phyloP scores from a whole-genome alignment of 1,140 invertebrate species.

The Panagrolaimus sp. region DNA sequence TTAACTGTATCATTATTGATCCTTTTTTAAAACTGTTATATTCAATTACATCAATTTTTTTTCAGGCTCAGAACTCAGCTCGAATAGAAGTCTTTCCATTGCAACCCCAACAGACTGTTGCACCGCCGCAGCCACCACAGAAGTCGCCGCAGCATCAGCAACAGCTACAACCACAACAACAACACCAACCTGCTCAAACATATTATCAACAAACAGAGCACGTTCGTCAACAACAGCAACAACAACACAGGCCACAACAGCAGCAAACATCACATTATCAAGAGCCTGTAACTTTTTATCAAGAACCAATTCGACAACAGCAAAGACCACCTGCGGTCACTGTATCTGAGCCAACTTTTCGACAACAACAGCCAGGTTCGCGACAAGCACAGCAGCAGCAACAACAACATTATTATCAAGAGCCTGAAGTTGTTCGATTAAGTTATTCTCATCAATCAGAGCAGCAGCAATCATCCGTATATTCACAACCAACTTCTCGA shows the following conservation, averaged over 20 bases:
- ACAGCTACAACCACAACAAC: background rate
- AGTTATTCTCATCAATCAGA: constrained; percentile 27
- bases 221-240: background rate
- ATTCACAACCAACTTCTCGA: constrained; percentile 18
- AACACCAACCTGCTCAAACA: background rate
- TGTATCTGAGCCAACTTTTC: constrained; percentile 3
- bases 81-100: constrained; percentile 55
- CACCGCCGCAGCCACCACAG: constrained; percentile 21
- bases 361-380: constrained; percentile 17
- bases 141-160: background rate
- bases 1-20: too few species aligned
- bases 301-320: too few species aligned
- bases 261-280: too few species aligned
- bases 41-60: background rate
- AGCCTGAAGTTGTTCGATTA: constrained; percentile 13
- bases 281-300: too few species aligned
- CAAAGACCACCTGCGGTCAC: background rate
- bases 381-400: constrained; percentile 17
- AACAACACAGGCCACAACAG: constrained; percentile 16
- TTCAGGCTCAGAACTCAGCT: constrained; percentile 49
- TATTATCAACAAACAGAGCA: constrained; percentile 26
- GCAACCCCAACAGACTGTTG: constrained; percentile 21
- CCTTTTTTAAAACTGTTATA: too few species aligned
- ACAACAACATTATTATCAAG: constrained; percentile 23
- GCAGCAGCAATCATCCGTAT: constrained; percentile 11